Conservation (phyloP, 1,140 invertebrate species). For the Papilio polyxenes region DNA sequence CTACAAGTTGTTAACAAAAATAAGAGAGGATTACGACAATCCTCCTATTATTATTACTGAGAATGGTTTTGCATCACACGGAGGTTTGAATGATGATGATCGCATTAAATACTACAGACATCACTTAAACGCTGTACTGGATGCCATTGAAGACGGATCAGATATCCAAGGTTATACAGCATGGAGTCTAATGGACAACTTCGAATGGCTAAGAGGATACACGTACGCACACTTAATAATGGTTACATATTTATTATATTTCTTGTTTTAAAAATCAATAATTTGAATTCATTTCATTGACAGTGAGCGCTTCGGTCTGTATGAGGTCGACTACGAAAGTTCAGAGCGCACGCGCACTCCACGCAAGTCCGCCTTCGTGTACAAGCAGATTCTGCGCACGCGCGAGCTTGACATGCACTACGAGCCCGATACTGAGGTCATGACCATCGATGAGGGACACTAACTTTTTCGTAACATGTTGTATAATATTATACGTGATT, state of each 20-base stretch:
- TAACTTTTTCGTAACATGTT: constrained; percentile 31
- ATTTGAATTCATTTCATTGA: background rate
- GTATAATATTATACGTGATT: background rate
- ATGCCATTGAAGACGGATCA: constrained; percentile 68
- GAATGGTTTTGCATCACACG: constrained; percentile 66
- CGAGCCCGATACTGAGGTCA: constrained; percentile 57
- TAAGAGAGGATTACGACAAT: constrained; percentile 63
- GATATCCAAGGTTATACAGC: constrained; percentile 59
- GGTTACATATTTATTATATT: background rate
- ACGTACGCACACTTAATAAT: constrained; percentile 39
- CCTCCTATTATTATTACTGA: constrained; percentile 62
- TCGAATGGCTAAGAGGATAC: constrained; percentile 82
- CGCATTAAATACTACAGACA: constrained; percentile 74
- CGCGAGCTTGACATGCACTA: constrained; percentile 73
- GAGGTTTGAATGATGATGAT: constrained; percentile 58
- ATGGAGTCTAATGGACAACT: constrained; percentile 84
- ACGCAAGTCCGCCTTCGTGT: constrained; percentile 85
- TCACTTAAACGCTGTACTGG: constrained; percentile 69
- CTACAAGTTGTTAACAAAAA: constrained; percentile 58
- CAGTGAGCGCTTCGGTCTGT: constrained; percentile 83
- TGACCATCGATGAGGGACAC: constrained; percentile 46
- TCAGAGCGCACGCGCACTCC: constrained; percentile 83
- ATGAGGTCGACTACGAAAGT: constrained; percentile 86
- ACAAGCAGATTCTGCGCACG: constrained; percentile 80
- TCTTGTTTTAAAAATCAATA: background rate